Base-by-base conservation (phyloP, 2,797 vertebrate genomes). In the Sebastiscus albofasciatus region DNA sequence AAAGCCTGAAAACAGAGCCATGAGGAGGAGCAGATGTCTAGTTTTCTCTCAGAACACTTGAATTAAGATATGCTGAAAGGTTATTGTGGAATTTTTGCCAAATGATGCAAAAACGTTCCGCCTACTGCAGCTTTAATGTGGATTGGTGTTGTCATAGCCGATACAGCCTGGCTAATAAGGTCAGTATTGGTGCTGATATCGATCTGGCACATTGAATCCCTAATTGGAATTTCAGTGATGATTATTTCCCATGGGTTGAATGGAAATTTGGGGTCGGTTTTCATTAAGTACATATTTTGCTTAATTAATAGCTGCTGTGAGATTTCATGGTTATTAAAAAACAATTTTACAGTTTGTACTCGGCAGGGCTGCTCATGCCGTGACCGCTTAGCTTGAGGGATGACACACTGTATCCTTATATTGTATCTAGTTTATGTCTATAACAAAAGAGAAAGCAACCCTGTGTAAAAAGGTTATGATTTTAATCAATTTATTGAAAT, bases 401-500 rank as follows among this genome's bases (percentile, higher is more conserved):
- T 71, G 13, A 22, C 36, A 55, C 59, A 6, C 52, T 66, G 18
- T 33, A 22, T 34, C 22, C 24, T 24, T 10, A 14, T 20, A 64
- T 31, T 27, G 8, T 60, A 24, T 56, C 46, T 13, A 18, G 58
- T 67, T 42, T 27, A 14, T 65, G 22, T 34, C 24, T 14, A 6
- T 29, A 27, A 20, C 5, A 33, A n/a, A 24, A 22, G 6, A 72
- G n/a, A 68, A 66, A 33, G 66, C 31, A 59, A 14, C 68, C 36
- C 14, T 66, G 18, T 67, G 10, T 46, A 76, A 81, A 66, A 81
- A 56, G 13, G 27, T 73, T 36, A 22, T 6, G 26, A 59, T 76
- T 84, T 42, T 65, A 79, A 75, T 71, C 2, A 67, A 16, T 72
- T 67, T 54, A 49, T 82, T 65, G 36, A 83, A 76, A 84, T 62